Base-by-base conservation (phyloP, 2,797 vertebrate species). In the Rachycentron canadum region DNA sequence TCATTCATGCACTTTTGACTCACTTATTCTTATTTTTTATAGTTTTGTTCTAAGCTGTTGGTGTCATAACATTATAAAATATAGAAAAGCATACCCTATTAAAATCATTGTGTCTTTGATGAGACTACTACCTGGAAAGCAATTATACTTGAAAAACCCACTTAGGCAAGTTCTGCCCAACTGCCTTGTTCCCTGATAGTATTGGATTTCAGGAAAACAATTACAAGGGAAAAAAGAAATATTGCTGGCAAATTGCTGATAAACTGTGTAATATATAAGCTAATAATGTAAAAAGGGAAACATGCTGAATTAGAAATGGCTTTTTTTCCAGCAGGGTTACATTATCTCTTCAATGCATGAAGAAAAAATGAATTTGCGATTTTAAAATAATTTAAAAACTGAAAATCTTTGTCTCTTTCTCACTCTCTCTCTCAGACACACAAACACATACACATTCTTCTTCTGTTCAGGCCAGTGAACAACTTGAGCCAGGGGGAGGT, bases 141-240 rank as follows among this genome's bases (percentile, higher is more conserved):
- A 84, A 87, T 88, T 83, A 76, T 69, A 73, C 81, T 58, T 66
- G 16, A 81, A 84, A 78, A 82, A 76, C 23, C 53, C 36, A 85
- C 67, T 81, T 49, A 63, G 25, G 32, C 25, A 43, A 79, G 68
- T 81, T 83, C 71, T 79, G 69, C 70, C 70, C 70, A 76, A 50
- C 69, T 73, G 75, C 45, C 38, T 76, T 30, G 59, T 70, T 76
- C 49, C 19, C 21, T 66, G 69, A 76, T 57, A 55, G 36, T 83
- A 88, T 43, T 80, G 68, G 40, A 77, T 83, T 78, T 61, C 16
- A 43, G 30, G 25, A 75, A 80, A 87, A 83, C 73, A 85, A 87
- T 84, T 83, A 81, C 28, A 53, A 64, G 17, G n/a, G 69, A 16
- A 69, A n/a, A 67, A 55, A 43, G 4, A 76, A 77, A 85, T 71